Conservation (phyloP, 2,888 invertebrate species). For the Zaprionus bogoriensis region DNA sequence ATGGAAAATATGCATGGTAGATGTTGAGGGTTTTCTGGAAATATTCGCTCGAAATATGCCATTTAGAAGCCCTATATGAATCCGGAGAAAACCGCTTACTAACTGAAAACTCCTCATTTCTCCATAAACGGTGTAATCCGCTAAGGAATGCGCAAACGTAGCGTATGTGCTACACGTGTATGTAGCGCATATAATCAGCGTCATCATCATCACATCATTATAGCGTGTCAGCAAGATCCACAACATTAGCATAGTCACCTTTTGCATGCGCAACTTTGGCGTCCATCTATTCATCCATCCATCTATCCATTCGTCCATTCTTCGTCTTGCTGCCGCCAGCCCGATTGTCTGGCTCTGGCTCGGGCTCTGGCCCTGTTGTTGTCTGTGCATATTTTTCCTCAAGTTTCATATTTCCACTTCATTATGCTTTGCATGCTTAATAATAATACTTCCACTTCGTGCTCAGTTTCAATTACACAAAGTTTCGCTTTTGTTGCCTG, state of each 20-base stretch:
- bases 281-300: constrained; percentile 7
- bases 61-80: too few relatives aligned
- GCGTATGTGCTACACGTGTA: too few relatives aligned
- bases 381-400: constrained; percentile 34
- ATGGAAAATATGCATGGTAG: neutral
- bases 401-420: constrained; percentile 73
- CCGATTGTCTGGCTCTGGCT: constrained; percentile 30
- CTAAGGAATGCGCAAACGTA: too few relatives aligned
- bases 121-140: constrained; percentile 8
- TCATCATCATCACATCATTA: constrained; percentile 15
- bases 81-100: constrained; percentile 4
- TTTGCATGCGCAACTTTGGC: constrained; percentile 15
- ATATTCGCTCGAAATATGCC: too few relatives aligned
- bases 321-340: constrained; percentile 5
- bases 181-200: neutral
- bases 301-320: constrained; percentile 22
- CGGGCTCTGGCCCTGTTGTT: constrained; percentile 20
- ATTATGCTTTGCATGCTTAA: constrained; percentile 78
- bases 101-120: constrained; percentile 18
- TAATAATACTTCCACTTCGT: constrained; percentile 76
- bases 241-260: constrained; percentile 27
- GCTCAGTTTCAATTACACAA: constrained; percentile 72
- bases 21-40: too few relatives aligned
- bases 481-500: constrained; percentile 72
- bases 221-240: constrained; percentile 18